Evolutionary conservation across 2,113 vertebrate species (phyloP).

Genomic region (Phalacrocorax carbo): DNA sequence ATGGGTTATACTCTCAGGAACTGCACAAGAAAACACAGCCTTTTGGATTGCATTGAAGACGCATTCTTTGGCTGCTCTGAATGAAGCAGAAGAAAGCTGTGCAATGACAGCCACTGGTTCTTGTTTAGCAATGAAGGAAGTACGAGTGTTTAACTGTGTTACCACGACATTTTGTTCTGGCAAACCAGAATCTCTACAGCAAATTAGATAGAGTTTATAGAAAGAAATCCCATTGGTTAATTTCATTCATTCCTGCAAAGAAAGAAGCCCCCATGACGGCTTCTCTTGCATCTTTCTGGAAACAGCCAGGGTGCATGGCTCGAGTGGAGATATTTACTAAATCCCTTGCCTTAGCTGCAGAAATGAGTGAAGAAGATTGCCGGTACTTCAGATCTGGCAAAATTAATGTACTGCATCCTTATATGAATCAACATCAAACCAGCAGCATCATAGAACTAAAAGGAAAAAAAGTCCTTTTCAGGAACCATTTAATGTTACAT

Average conservation of each 20-base stretch:
- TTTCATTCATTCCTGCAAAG: not conserved
- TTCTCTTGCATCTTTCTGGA: not conserved
- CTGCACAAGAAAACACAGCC: accelerated
- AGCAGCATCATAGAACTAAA: not conserved
- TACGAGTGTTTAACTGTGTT: not conserved
- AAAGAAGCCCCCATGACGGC: not conserved
- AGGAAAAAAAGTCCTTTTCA: not conserved
- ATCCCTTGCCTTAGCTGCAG: not conserved
- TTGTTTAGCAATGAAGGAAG: not conserved
- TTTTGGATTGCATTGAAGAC: not conserved
- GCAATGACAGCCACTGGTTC: not conserved
- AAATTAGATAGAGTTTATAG: not conserved
- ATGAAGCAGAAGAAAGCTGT: not conserved
- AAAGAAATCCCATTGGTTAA: not conserved
- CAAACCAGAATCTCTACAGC: not conserved
- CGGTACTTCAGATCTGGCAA: not conserved
- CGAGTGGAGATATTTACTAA: not conserved
- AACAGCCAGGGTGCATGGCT: not conserved
- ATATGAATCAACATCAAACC: not conserved
- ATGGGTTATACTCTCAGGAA: not conserved
- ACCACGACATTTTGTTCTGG: not conserved
- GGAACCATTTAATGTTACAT: not conserved
- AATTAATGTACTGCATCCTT: not conserved
- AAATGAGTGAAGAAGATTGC: not conserved
- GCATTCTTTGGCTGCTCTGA: not conserved